Percentiles rank a stretch among this genome's conserved stretches.
These are phyloP conservation scores for Pachypeltis micranthus DNA, from an alignment of 1,140 invertebrate genomes.

Conservation along the genomic window DNA sequence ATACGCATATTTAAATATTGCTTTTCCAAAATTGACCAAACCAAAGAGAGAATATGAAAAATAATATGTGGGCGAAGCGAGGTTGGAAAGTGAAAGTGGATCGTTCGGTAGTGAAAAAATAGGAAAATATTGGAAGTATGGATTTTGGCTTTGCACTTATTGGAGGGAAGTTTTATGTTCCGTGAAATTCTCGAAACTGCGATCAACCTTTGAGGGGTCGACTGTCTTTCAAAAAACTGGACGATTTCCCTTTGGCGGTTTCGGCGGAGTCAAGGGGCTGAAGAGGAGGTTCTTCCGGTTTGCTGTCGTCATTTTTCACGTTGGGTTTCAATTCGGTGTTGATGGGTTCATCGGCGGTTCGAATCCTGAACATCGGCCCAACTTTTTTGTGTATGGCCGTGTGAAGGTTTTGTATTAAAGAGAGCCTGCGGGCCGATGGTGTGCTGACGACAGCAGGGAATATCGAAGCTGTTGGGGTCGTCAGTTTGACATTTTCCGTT, in stretches of 20 bases:
- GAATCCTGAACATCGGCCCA: slow-evolving; percentile 4
- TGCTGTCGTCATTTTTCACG: background rate
- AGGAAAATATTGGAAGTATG: background rate
- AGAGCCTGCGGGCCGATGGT: too few species aligned
- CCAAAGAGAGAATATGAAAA: too few species aligned
- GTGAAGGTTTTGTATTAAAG: too few species aligned
- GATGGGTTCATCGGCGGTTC: background rate
- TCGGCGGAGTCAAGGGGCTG: background rate
- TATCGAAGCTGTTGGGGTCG: too few species aligned
- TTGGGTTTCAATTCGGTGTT: background rate
- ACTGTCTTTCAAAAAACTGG: background rate
- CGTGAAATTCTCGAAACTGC: background rate
- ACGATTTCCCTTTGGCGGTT: background rate
- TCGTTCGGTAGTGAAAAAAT: background rate
- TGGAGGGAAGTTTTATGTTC: background rate
- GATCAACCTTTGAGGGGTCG: background rate
- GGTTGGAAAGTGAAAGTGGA: background rate
- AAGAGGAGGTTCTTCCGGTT: background rate
- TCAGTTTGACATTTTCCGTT: background rate
- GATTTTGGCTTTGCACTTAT: background rate
- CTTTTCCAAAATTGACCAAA: slow-evolving; percentile 9
- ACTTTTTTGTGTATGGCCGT: too few species aligned
- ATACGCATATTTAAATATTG: background rate
- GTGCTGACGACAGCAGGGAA: too few species aligned
- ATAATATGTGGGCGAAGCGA: background rate